Percentiles rank a stretch among this genome's conserved stretches.
Conservation (phyloP, 2,888 invertebrate genomes). For the Tortricodes alternella region DNA sequence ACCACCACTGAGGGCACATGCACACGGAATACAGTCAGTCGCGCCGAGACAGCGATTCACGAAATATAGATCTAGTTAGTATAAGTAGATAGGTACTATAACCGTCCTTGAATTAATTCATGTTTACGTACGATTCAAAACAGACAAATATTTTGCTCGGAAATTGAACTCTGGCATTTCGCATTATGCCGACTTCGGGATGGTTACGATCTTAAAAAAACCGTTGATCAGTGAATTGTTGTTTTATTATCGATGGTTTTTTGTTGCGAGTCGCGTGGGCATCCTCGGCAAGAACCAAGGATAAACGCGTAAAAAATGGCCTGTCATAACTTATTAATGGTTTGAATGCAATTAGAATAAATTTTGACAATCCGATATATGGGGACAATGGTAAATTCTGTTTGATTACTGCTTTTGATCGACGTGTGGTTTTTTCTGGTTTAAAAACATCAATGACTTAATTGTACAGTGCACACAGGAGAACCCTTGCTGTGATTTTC, state of each 20-base stretch:
- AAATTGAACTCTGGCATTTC: no score
- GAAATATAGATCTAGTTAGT: no score
- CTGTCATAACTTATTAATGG: constrained; percentile 14
- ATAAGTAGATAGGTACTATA: no score
- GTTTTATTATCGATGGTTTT: not conserved
- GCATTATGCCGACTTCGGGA: not conserved
- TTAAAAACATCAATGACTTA: not conserved
- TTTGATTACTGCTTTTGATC: not conserved
- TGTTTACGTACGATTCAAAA: no score
- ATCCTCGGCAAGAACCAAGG: not conserved
- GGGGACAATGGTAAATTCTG: not conserved
- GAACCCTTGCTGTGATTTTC: no score
- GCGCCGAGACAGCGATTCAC: no score
- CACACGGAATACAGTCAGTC: no score
- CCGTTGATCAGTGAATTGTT: not conserved
- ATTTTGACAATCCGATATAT: not conserved
- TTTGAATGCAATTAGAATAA: constrained; percentile 15
- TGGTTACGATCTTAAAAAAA: not conserved
- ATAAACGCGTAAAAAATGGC: constrained; percentile 6
- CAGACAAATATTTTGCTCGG: not conserved
- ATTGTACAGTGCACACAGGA: no score
- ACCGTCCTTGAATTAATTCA: no score
- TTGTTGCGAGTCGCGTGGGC: not conserved
- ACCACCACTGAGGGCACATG: no score
- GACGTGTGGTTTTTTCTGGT: not conserved